Percentiles rank a stretch among this genome's conserved stretches.
Evolutionary conservation across 92 coral and sea anemone species (phyloP).

Genomic region (Bergia sp.): DNA sequence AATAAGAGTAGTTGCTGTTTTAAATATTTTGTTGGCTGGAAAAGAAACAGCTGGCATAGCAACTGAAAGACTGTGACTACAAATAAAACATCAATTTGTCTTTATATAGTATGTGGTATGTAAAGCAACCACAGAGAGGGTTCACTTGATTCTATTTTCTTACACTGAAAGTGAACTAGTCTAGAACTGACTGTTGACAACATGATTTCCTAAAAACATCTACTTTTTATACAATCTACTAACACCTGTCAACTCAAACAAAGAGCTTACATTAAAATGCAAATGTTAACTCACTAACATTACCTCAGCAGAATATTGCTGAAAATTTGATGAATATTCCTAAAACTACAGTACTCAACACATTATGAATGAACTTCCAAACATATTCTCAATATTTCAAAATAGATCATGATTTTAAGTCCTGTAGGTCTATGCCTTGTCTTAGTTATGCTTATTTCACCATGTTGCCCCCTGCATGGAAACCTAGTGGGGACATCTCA

Average conservation of each 20-base stretch:
- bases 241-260: background rate
- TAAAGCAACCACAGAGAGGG: too few relatives aligned
- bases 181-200: too few relatives aligned
- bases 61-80: background rate
- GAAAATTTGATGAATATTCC: background rate
- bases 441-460: background rate
- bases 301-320: background rate
- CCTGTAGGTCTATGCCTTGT: background rate
- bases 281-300: too few relatives aligned
- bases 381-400: background rate
- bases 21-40: too few relatives aligned
- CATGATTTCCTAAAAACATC: background rate
- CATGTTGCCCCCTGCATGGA: background rate
- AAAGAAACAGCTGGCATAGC: background rate
- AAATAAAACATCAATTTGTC: background rate
- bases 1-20: too few relatives aligned
- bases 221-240: background rate
- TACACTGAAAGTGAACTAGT: background rate
- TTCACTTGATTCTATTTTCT: too few relatives aligned
- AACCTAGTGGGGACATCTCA: background rate
- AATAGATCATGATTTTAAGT: background rate
- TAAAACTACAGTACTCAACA: background rate
- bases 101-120: too few relatives aligned
- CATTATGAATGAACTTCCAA: background rate
- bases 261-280: background rate